phyloP scores from a whole-genome alignment of 2,888 invertebrate species.

The Amblyjoppa fuscipennis region DNA sequence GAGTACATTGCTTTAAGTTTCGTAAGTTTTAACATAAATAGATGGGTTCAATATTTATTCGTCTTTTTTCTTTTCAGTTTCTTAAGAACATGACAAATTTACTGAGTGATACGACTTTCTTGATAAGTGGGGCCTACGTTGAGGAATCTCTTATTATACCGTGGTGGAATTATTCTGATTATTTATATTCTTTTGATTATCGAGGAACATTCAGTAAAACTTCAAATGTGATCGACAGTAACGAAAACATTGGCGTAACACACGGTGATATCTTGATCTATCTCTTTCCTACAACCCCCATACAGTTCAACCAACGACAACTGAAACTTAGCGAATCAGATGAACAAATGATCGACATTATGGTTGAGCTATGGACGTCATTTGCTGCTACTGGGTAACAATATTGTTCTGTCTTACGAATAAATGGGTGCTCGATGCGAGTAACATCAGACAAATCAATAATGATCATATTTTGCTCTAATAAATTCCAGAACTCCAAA shows the following conservation, averaged over 20 bases:
- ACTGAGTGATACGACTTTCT: neutral
- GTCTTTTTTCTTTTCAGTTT: neutral
- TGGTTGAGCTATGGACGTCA: constrained; percentile 84
- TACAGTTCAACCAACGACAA: neutral
- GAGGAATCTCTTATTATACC: neutral
- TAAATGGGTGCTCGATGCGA: neutral
- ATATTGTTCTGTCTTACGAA: neutral
- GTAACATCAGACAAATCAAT: neutral
- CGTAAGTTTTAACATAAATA: neutral
- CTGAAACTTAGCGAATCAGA: constrained; percentile 71
- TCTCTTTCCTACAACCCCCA: constrained; percentile 79
- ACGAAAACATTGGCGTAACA: constrained; percentile 78
- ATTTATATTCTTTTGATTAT: constrained; percentile 59
- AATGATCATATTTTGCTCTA: neutral
- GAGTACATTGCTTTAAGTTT: neutral
- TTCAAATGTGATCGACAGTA: constrained; percentile 11
- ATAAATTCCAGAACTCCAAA: neutral
- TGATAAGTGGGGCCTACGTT: neutral
- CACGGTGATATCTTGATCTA: constrained; percentile 86
- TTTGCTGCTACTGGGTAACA: constrained; percentile 76
- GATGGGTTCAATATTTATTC: neutral
- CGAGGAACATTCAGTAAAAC: constrained; percentile 61
- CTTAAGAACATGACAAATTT: neutral
- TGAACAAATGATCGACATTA: constrained; percentile 76
- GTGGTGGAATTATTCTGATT: neutral